phyloP scores from a whole-genome alignment of 92 coral and sea anemone genomes.

The Chrysogorgia sp. region DNA sequence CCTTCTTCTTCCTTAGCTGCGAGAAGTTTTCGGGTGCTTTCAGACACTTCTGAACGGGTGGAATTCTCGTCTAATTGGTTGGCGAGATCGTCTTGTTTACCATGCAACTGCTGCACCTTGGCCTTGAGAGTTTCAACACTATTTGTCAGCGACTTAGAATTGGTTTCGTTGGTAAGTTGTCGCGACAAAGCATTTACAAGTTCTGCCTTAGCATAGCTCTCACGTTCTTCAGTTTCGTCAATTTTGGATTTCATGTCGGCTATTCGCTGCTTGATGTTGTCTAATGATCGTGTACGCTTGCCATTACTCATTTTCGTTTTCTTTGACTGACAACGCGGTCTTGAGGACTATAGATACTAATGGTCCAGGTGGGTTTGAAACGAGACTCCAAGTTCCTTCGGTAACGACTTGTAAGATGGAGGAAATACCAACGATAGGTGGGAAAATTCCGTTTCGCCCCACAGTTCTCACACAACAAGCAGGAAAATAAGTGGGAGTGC shows the following conservation, averaged over 20 bases:
- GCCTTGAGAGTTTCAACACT: not conserved
- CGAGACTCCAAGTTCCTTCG: not conserved
- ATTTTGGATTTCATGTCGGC: constrained; percentile 12
- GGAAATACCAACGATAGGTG: constrained; percentile 22
- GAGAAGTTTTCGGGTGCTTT: constrained; percentile 17
- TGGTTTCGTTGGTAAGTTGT: constrained; percentile 9
- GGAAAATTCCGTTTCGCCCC: constrained; percentile 15
- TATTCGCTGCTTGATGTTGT: constrained; percentile 33
- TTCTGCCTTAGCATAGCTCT: constrained; percentile 9
- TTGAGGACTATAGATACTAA: not conserved
- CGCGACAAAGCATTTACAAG: constrained; percentile 7
- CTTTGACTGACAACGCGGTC: not conserved
- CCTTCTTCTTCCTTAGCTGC: constrained; percentile 41
- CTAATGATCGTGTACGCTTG: constrained; percentile 26
- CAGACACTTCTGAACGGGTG: constrained; percentile 32
- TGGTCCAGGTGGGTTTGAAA: not conserved
- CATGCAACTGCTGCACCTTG: not conserved
- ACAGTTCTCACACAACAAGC: constrained; percentile 3
- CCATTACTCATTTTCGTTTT: constrained; percentile 32
- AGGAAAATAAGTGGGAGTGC: constrained; percentile 17
- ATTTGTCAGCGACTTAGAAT: constrained; percentile 16
- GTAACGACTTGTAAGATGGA: not conserved
- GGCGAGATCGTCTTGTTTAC: not conserved
- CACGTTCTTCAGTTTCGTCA: constrained; percentile 26
- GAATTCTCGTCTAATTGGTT: constrained; percentile 19